phyloP scores from a whole-genome alignment of 2,888 invertebrate species.

The Lithophane leautieri region DNA sequence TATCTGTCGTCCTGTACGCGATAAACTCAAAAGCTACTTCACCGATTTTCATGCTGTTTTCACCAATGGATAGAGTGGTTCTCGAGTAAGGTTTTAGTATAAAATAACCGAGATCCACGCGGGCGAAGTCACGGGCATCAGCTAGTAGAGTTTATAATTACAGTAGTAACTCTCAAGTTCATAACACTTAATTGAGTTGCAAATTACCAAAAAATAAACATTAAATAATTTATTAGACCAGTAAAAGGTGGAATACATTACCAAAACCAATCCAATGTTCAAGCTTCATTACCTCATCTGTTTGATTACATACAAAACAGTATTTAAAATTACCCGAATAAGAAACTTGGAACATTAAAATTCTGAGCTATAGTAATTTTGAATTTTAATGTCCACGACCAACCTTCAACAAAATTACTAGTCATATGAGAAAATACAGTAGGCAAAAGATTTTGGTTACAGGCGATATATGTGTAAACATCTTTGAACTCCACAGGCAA shows the following conservation, averaged over 20 bases:
- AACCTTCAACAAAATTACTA: conserved; percentile 36
- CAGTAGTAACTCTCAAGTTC: too few species aligned
- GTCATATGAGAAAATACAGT: conserved; percentile 15
- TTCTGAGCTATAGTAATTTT: neutral
- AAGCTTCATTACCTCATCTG: neutral
- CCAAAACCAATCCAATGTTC: neutral
- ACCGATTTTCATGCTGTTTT: too few species aligned
- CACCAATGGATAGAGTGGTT: too few species aligned
- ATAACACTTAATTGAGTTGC: neutral
- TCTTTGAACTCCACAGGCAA: neutral
- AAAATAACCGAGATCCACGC: too few species aligned
- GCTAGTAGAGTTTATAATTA: too few species aligned
- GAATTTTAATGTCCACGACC: conserved; percentile 32
- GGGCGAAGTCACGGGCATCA: too few species aligned
- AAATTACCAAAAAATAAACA: neutral
- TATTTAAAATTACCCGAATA: conserved; percentile 8
- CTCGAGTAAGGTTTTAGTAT: too few species aligned
- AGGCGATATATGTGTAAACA: neutral
- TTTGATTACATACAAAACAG: conserved; percentile 8
- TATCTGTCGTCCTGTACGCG: too few species aligned
- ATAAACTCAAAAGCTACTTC: too few species aligned
- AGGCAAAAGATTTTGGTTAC: neutral
- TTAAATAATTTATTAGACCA: neutral
- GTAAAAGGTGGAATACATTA: conserved; percentile 11
- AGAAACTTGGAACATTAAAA: conserved; percentile 23